These are phyloP conservation scores for Seira musarum DNA, from an alignment of 2,888 invertebrate genomes.

Conservation along the genomic window DNA sequence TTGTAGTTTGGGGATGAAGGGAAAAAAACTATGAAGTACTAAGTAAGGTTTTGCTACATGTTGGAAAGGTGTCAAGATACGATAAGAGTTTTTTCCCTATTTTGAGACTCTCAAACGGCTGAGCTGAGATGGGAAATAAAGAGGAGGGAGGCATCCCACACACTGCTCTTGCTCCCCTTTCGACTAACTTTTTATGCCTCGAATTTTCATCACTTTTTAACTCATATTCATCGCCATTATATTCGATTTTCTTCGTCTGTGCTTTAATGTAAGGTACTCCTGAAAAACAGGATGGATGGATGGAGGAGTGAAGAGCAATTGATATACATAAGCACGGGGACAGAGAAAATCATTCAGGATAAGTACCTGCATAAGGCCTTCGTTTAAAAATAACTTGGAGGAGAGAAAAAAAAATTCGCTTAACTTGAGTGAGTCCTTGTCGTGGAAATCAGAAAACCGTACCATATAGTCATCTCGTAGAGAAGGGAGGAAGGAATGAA, in stretches of 20 bases:
- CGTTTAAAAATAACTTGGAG: background rate
- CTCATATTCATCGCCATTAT: background rate
- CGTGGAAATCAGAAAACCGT: background rate
- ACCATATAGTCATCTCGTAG: no score
- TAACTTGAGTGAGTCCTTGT: background rate
- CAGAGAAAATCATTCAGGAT: background rate
- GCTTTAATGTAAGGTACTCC: background rate
- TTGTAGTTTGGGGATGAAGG: background rate
- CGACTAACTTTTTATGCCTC: constrained; percentile 12
- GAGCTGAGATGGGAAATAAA: constrained; percentile 7
- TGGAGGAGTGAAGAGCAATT: constrained; percentile 35
- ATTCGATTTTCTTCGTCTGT: constrained; percentile 10
- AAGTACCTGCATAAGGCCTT: background rate
- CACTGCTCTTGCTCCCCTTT: constrained; percentile 20
- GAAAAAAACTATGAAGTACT: no score
- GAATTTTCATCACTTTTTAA: constrained; percentile 43
- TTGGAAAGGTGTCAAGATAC: constrained; percentile 60
- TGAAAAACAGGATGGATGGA: no score
- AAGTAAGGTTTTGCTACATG: constrained; percentile 52
- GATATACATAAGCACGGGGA: no score
- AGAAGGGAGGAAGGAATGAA: background rate
- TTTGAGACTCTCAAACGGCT: constrained; percentile 38
- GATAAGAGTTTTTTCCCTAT: constrained; percentile 48
- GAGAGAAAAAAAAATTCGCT: background rate
- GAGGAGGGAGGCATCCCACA: constrained; percentile 27